Base-by-base conservation (phyloP, 2,797 vertebrate species). In the Cynopterus sphinx region DNA sequence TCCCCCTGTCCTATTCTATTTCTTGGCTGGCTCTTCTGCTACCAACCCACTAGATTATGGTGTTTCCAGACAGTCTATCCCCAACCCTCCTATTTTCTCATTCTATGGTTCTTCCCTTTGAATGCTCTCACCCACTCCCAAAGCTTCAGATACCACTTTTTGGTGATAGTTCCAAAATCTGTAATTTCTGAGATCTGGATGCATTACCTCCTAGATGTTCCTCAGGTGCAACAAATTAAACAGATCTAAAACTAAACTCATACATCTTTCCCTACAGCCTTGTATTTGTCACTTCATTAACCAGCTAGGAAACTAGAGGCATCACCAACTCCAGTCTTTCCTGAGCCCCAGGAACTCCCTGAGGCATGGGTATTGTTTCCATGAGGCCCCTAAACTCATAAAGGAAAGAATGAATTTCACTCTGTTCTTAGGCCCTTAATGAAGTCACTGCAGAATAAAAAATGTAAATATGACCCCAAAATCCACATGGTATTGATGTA, bases 11-110 rank as follows among this genome's bases (percentile, higher is more conserved):
- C 89, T 74, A 22, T 67, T 74, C 82, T 78, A 1, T 28, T 61
- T 51, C 93, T 87, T 84, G 67, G 67, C 79, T 65, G 49, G 22
- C 90, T 96, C 43, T 28, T 96, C 63, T 96, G 46, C 77, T 82
- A 67, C 84, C 91, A 49, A 41, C 93, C 84, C 79, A 81, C 84
- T 96, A 87, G 94, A 88, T 95, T 87, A 92, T 26, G 67, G 53
- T 85, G 75, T 94, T 93, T 68, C 85, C 81, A 95, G 55, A 84
- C 90, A 55, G 28, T 90, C 70, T 89, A 3, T 68, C 84, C 4
- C 73, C 70, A 79, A n/a, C 74, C 83, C 53, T 84, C 61, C 93
- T 85, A 71, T 71, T 90, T 92, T 95, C 94, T 93, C 92, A 95
- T 95, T 95, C 75, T 55, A 2, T 8, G 2, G 41, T 49, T 78